Percentiles rank a stretch among this genome's conserved stretches.
Evolutionary conservation across 2,888 invertebrate species (phyloP).

Genomic region (Scaptomyza polygonia): DNA sequence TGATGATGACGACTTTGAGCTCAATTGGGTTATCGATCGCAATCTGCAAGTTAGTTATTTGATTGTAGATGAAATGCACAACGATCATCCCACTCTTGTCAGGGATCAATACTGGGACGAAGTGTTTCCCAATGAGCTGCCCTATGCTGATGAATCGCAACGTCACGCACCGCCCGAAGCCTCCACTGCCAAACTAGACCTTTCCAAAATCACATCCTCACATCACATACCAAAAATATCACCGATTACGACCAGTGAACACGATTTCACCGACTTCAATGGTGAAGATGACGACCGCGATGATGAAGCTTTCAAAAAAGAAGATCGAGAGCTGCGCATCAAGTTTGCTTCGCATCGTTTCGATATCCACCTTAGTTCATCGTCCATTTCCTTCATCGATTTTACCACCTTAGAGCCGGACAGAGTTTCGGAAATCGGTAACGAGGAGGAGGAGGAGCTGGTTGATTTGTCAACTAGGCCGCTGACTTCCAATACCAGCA

Average conservation of each 20-base stretch:
- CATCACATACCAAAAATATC: constrained; percentile 5
- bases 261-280: constrained; percentile 39
- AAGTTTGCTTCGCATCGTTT: constrained; percentile 49
- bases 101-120: constrained; percentile 96
- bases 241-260: constrained; percentile 11
- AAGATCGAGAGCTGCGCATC: constrained; percentile 50
- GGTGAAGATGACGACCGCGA: constrained; percentile 33
- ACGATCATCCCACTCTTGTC: constrained; percentile 93
- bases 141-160: constrained; percentile 90
- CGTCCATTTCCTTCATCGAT: constrained; percentile 29
- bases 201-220: constrained; percentile 40
- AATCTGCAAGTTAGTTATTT: constrained; percentile 92
- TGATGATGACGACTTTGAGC: constrained; percentile 94
- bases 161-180: constrained; percentile 93
- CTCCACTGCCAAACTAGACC: constrained; percentile 91
- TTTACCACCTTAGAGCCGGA: constrained; percentile 1
- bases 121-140: constrained; percentile 92
- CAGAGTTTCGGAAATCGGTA: not conserved
- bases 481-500: constrained; percentile 65
- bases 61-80: constrained; percentile 97
- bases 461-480: not conserved
- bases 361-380: constrained; percentile 45
- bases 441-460: constrained; percentile 19
- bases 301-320: constrained; percentile 15
- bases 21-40: constrained; percentile 84